Conservation (phyloP, 2,113 vertebrate genomes). For the Bos javanicus region DNA sequence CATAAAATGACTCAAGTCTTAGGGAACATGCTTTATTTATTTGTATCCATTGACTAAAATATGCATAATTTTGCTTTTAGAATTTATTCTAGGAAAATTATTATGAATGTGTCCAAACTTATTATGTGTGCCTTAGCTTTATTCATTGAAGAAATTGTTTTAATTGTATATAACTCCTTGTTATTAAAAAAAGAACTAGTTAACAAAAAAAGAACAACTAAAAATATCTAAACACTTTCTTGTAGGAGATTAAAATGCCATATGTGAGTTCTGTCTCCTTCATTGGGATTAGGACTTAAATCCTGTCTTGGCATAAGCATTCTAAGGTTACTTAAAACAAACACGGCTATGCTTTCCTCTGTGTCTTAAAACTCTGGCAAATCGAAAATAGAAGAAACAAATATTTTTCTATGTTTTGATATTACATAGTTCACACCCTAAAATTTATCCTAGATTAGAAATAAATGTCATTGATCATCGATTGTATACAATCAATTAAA, state of each 20-base stretch:
- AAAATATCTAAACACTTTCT: not conserved
- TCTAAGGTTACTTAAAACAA: not conserved
- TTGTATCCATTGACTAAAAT: conserved; percentile 20
- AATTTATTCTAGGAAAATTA: conserved; percentile 35
- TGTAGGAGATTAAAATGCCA: not conserved
- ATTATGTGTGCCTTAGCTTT: not conserved
- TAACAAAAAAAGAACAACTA: not conserved
- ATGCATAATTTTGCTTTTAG: not conserved
- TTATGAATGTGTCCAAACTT: not conserved
- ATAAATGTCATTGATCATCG: not conserved
- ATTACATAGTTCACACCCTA: not conserved
- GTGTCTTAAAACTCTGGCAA: not conserved
- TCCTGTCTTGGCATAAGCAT: not conserved
- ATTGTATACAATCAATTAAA: not conserved
- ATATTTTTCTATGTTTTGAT: not conserved
- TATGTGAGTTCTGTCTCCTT: not conserved
- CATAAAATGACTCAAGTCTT: not conserved
- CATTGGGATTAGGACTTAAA: not conserved
- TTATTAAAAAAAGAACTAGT: not conserved
- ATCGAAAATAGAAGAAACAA: not conserved
- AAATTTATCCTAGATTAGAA: not conserved
- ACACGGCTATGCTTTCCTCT: not conserved
- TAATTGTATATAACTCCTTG: not conserved
- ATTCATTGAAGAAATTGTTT: not conserved
- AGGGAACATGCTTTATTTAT: not conserved